These are phyloP conservation scores for Suillia variegata DNA, from an alignment of 2,888 invertebrate genomes.

Conservation along the genomic window DNA sequence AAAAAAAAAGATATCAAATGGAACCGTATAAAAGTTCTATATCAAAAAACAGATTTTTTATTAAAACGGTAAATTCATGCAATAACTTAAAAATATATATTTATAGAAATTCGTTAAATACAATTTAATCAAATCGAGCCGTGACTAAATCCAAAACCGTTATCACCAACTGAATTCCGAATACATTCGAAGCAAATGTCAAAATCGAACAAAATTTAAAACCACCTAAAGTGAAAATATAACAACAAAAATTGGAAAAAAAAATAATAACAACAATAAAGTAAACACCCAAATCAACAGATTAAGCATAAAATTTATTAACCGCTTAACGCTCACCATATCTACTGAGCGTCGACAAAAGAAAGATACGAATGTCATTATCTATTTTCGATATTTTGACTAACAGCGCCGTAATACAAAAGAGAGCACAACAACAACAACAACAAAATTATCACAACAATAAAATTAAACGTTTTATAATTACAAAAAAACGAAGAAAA, in stretches of 20 bases:
- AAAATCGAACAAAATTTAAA: too few relatives aligned
- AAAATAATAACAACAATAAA: slow-evolving; percentile 18
- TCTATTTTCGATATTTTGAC: slow-evolving; percentile 24
- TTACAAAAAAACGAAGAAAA: slow-evolving; percentile 39
- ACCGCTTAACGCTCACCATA: slow-evolving; percentile 32
- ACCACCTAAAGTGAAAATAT: too few relatives aligned
- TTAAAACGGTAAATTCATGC: too few relatives aligned
- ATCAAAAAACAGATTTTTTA: too few relatives aligned
- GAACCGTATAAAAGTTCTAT: too few relatives aligned
- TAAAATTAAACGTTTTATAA: slow-evolving; percentile 57
- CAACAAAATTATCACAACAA: slow-evolving; percentile 49
- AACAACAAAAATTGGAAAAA: slow-evolving; percentile 18
- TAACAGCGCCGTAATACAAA: slow-evolving; percentile 1
- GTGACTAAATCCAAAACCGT: too few relatives aligned
- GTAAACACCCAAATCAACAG: slow-evolving; percentile 11
- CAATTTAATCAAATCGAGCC: too few relatives aligned
- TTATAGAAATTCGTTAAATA: too few relatives aligned
- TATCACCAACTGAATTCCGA: too few relatives aligned
- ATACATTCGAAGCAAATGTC: too few relatives aligned
- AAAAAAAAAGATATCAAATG: too few relatives aligned
- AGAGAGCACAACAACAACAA: slow-evolving; percentile 5
- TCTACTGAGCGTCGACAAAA: slow-evolving; percentile 19
- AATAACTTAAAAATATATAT: too few relatives aligned
- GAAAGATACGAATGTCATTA: slow-evolving; percentile 32
- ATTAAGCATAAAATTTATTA: slow-evolving; percentile 30